phyloP scores from a whole-genome alignment of 2,113 vertebrate genomes.

The Oncorhynchus keta region DNA sequence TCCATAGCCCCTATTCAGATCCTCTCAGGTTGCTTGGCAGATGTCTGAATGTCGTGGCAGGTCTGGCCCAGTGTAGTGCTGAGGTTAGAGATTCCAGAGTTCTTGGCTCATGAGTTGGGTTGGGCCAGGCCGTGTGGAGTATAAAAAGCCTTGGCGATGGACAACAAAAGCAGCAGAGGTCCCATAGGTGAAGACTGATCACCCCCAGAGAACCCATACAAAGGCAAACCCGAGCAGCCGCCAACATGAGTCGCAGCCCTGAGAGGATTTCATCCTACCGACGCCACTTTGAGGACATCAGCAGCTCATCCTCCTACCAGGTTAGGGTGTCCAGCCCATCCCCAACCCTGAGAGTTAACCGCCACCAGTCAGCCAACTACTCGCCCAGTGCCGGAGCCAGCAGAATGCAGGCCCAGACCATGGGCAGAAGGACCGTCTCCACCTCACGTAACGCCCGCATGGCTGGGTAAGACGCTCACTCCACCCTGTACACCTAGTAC shows the following conservation, averaged over 20 bases:
- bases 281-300: conserved; percentile 73
- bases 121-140: conserved; percentile 13
- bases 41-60: conserved; percentile 58
- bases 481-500: neutral
- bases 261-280: conserved; percentile 78
- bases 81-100: conserved; percentile 71
- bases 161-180: neutral
- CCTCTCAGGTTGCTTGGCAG: conserved; percentile 67
- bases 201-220: neutral
- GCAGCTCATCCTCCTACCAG: conserved; percentile 56
- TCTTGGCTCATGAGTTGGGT: conserved; percentile 52
- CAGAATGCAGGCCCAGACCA: conserved; percentile 47
- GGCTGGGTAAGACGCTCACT: conserved; percentile 60
- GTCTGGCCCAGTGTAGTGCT: conserved; percentile 50
- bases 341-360: conserved; percentile 56
- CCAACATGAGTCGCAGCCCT: conserved; percentile 70
- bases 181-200: conserved; percentile 8
- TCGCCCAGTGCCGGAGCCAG: conserved; percentile 41
- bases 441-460: conserved; percentile 58
- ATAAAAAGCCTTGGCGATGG: neutral
- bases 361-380: conserved; percentile 59
- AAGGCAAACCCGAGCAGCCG: neutral
- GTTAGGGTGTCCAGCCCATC: conserved; percentile 76
- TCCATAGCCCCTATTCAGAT: conserved; percentile 16
- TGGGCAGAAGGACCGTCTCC: conserved; percentile 66